Percentiles rank a stretch among this genome's conserved stretches.
phyloP scores from a whole-genome alignment of 2,888 invertebrate species.

The Luperina testacea region DNA sequence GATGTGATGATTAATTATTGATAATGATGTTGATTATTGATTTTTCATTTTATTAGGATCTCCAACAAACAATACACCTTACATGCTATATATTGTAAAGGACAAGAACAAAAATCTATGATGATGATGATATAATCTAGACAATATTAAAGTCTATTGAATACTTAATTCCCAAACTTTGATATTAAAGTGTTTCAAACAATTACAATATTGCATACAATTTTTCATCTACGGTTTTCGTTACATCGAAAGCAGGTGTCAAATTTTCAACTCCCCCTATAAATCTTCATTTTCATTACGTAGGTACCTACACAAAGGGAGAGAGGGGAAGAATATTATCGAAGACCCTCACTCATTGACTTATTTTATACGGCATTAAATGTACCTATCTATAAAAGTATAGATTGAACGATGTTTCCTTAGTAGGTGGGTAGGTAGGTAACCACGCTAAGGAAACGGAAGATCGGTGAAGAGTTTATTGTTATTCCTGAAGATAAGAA shows the following conservation, averaged over 20 bases:
- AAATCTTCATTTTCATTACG: constrained; percentile 70
- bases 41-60: background rate
- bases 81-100: too few relatives aligned
- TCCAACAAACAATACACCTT: too few relatives aligned
- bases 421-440: constrained; percentile 4
- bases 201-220: constrained; percentile 57
- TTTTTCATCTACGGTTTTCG: constrained; percentile 57
- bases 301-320: constrained; percentile 52
- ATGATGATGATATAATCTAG: background rate
- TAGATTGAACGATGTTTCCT: constrained; percentile 7
- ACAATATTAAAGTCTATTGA: background rate
- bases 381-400: constrained; percentile 12
- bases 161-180: constrained; percentile 22
- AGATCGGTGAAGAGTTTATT: constrained; percentile 8
- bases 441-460: constrained; percentile 6
- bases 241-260: constrained; percentile 61
- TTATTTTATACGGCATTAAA: constrained; percentile 64
- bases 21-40: background rate
- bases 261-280: constrained; percentile 63
- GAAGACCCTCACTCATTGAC: constrained; percentile 64
- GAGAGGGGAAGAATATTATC: constrained; percentile 63
- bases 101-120: too few relatives aligned
- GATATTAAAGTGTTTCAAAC: constrained; percentile 33
- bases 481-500: background rate
- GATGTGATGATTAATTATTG: background rate